Conservation (phyloP, 1,140 invertebrate genomes). For the Hyposmocoma kahamanoa region DNA sequence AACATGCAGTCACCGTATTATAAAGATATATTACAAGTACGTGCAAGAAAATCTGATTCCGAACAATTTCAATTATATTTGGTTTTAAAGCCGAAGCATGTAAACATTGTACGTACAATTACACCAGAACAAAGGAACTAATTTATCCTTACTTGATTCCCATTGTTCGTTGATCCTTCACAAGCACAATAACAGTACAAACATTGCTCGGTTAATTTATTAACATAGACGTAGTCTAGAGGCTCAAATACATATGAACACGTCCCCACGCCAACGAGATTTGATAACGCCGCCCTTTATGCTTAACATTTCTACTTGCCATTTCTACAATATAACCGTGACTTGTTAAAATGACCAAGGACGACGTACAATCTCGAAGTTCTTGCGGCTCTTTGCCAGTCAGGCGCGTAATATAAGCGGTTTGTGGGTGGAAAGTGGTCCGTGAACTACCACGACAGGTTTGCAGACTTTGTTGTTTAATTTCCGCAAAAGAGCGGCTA, state of each 20-base stretch:
- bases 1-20: too few relatives aligned
- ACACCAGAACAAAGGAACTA: conserved; percentile 4
- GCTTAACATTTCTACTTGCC: conserved; percentile 23
- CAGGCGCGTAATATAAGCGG: conserved; percentile 23
- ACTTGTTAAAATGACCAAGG: conserved; percentile 8
- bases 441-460: conserved; percentile 23
- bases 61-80: too few relatives aligned
- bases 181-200: conserved; percentile 9
- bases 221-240: too few relatives aligned
- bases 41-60: too few relatives aligned
- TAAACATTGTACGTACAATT: background rate
- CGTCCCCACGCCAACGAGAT: conserved; percentile 29
- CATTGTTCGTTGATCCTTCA: conserved; percentile 13
- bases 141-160: conserved; percentile 17
- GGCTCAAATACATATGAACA: too few relatives aligned
- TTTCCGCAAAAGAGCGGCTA: conserved; percentile 28
- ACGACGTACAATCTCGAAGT: background rate
- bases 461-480: conserved; percentile 28
- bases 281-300: conserved; percentile 30
- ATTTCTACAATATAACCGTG: conserved; percentile 25
- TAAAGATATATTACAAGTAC: too few relatives aligned
- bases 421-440: conserved; percentile 32
- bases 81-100: background rate
- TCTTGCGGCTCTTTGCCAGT: conserved; percentile 13
- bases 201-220: too few relatives aligned